Conservation (phyloP, 2,888 invertebrate species). For the Arctia plantaginis region DNA sequence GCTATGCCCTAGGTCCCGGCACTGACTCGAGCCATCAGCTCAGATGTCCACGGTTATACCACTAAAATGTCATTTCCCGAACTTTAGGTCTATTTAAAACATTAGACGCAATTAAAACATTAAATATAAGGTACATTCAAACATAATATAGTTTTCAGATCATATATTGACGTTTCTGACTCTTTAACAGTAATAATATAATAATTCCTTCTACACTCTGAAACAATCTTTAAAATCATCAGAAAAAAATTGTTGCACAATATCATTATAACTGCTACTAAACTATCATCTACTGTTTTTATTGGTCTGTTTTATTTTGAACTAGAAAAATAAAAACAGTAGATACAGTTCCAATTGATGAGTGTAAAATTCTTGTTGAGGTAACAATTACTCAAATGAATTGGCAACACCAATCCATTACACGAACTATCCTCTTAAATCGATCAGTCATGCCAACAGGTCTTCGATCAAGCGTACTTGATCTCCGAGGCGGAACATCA, state of each 20-base stretch:
- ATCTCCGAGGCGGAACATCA: slow-evolving; percentile 49
- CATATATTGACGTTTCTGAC: background rate
- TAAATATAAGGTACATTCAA: background rate
- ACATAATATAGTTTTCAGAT: background rate
- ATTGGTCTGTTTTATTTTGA: background rate
- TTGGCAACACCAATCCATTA: slow-evolving; percentile 53
- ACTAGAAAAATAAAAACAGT: slow-evolving; percentile 13
- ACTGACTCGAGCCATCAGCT: too few relatives aligned
- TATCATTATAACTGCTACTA: background rate
- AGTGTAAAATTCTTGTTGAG: slow-evolving; percentile 44
- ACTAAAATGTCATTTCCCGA: background rate
- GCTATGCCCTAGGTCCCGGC: too few relatives aligned
- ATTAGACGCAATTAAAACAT: too few relatives aligned
- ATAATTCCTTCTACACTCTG: background rate
- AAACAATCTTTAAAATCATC: background rate
- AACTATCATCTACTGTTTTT: background rate
- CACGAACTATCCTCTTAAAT: slow-evolving; percentile 37
- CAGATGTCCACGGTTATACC: background rate
- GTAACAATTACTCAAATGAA: slow-evolving; percentile 48
- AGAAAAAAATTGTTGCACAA: background rate
- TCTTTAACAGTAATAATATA: background rate
- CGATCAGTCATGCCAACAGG: slow-evolving; percentile 52
- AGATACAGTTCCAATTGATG: slow-evolving; percentile 24
- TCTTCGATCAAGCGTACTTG: slow-evolving; percentile 58
- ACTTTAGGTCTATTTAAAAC: background rate